Evolutionary conservation across 2,797 vertebrate species (phyloP).

Genomic region (Crocidura indochinensis): DNA sequence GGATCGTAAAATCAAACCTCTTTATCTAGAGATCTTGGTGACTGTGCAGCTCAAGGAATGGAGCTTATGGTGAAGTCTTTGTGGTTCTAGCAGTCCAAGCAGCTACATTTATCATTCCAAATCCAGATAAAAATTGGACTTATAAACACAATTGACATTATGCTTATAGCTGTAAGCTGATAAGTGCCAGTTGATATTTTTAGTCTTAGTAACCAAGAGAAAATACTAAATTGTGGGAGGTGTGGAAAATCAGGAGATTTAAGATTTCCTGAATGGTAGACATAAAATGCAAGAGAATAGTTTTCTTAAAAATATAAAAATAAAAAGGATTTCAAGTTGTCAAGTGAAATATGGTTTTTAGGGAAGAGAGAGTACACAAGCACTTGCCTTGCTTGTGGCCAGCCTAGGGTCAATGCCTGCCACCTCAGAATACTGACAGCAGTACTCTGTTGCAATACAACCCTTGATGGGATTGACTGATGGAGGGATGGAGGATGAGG

Average conservation of each 20-base stretch:
- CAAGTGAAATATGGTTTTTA: neutral
- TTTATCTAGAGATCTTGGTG: too few relatives aligned
- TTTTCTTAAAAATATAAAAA: slow-evolving; percentile 3
- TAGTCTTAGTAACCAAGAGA: neutral
- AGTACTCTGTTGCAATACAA: too few relatives aligned
- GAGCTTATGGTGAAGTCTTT: too few relatives aligned
- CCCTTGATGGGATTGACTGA: too few relatives aligned
- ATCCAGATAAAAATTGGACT: neutral
- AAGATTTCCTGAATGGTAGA: neutral
- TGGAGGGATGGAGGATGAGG: too few relatives aligned
- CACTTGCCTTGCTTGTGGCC: too few relatives aligned
- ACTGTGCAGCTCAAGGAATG: too few relatives aligned
- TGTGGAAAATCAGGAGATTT: neutral
- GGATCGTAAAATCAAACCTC: too few relatives aligned
- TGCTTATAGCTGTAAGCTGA: neutral
- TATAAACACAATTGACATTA: neutral
- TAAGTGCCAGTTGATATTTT: neutral
- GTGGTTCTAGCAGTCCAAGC: too few relatives aligned
- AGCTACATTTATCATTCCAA: neutral
- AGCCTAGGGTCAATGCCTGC: too few relatives aligned
- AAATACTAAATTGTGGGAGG: neutral
- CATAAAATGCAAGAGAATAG: neutral
- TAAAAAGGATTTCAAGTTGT: neutral
- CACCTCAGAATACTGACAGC: too few relatives aligned
- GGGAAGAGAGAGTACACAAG: too few relatives aligned